Evolutionary conservation across 2,888 invertebrate species (phyloP).

Genomic region (Nomada hirtipes): DNA sequence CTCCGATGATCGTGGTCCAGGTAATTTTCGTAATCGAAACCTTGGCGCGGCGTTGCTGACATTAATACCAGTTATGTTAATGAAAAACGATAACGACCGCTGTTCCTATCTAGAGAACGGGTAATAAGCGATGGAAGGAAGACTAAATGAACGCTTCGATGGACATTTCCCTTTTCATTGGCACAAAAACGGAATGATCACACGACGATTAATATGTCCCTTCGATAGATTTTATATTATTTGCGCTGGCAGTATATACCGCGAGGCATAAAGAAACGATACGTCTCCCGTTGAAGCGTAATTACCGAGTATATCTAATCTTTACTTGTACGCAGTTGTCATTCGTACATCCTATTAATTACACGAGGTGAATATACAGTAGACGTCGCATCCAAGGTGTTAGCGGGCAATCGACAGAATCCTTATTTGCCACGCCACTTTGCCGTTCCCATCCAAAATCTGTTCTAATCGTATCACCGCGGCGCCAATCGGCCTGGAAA

Average conservation of each 20-base stretch:
- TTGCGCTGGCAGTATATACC: background rate
- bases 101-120: conserved; percentile 21
- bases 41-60: conserved; percentile 31
- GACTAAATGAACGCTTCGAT: conserved; percentile 16
- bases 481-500: background rate
- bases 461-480: background rate
- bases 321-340: too few relatives aligned
- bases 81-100: conserved; percentile 30
- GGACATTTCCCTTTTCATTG: conserved; percentile 25
- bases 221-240: background rate
- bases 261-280: background rate
- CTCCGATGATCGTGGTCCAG: conserved; percentile 2
- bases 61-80: conserved; percentile 57
- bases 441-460: background rate
- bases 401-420: background rate
- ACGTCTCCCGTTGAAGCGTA: background rate
- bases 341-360: background rate
- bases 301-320: background rate
- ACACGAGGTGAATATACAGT: background rate
- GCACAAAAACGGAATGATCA: background rate
- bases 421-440: background rate
- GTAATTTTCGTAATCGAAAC: conserved; percentile 48
- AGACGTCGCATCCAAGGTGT: background rate
- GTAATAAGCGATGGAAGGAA: conserved; percentile 3
- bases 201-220: background rate